Evolutionary conservation across 2,113 vertebrate species (phyloP).

Genomic region (Naja naja): DNA sequence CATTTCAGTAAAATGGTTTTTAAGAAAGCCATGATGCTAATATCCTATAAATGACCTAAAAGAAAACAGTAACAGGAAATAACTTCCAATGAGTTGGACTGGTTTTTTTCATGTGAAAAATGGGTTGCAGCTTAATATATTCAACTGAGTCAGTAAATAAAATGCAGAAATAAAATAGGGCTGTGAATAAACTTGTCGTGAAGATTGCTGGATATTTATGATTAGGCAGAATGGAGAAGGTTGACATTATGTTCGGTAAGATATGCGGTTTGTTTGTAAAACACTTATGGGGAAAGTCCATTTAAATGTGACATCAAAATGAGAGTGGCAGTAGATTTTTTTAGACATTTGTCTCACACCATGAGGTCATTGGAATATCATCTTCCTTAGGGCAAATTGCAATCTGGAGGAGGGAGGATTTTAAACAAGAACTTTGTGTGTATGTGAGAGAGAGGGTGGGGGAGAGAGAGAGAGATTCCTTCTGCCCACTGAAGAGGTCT

Average conservation of each 20-base stretch:
- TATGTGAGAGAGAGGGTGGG: background rate
- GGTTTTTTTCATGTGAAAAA: background rate
- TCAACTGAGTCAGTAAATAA: background rate
- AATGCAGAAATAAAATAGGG: background rate
- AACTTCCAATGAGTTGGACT: background rate
- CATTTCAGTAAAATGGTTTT: background rate
- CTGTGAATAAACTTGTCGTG: background rate
- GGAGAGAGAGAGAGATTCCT: background rate
- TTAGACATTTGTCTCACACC: background rate
- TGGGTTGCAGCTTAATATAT: background rate
- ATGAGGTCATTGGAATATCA: background rate
- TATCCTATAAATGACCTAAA: background rate
- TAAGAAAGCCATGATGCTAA: background rate
- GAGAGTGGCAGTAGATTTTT: background rate
- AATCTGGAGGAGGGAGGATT: background rate
- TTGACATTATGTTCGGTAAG: background rate
- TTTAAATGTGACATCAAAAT: background rate
- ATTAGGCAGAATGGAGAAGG: background rate
- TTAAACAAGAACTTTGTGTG: background rate
- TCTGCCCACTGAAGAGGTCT: background rate
- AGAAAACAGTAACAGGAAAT: slow-evolving; percentile 3
- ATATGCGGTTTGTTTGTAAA: background rate
- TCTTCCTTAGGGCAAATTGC: background rate
- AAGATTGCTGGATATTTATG: background rate
- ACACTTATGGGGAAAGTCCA: background rate